Evolutionary conservation across 2,888 invertebrate species (phyloP).

Genomic region (Orthosia gracilis): DNA sequence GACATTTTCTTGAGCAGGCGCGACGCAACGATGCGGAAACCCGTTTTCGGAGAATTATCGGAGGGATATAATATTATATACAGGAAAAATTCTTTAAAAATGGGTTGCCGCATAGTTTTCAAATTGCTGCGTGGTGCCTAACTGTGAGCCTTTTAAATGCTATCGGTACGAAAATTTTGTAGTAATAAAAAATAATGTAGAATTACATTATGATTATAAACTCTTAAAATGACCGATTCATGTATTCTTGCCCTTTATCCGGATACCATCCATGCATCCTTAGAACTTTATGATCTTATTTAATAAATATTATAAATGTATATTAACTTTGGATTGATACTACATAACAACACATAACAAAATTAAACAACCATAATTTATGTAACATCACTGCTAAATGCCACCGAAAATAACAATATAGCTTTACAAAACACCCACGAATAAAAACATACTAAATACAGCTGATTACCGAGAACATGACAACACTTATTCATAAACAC

Average conservation of each 20-base stretch:
- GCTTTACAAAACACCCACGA: background rate
- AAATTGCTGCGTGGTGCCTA: too few relatives aligned
- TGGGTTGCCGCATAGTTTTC: too few relatives aligned
- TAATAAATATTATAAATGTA: background rate
- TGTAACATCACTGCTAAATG: background rate
- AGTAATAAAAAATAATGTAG: too few relatives aligned
- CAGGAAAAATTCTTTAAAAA: too few relatives aligned
- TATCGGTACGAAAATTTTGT: too few relatives aligned
- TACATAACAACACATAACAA: background rate
- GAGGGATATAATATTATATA: too few relatives aligned
- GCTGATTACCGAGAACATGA: conserved; percentile 2
- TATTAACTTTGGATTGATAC: background rate
- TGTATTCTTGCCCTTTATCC: background rate
- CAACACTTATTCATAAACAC: conserved; percentile 16
- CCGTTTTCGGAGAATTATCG: too few relatives aligned
- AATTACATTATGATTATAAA: too few relatives aligned
- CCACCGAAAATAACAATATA: background rate
- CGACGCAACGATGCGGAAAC: too few relatives aligned
- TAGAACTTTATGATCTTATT: background rate
- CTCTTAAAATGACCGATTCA: background rate
- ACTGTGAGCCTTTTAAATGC: too few relatives aligned
- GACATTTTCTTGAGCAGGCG: background rate
- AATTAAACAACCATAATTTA: background rate
- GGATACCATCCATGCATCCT: too few relatives aligned
- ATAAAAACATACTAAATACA: background rate